Base-by-base conservation (phyloP, 2,888 invertebrate species). In the Zaprionus bogoriensis region DNA sequence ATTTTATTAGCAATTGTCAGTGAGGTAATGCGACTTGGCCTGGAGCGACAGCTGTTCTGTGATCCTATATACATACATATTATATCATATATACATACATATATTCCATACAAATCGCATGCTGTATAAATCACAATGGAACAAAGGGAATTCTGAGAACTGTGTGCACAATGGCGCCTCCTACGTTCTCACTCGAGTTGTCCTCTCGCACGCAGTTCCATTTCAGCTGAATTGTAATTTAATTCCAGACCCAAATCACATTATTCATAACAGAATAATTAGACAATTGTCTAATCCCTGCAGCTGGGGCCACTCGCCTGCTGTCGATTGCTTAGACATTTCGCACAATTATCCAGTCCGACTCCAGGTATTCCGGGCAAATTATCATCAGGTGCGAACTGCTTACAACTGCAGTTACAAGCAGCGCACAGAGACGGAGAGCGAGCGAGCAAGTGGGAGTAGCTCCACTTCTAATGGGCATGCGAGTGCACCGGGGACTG, bases 1-100 rank as follows among this genome's bases (percentile, higher is more conserved):
- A 83, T 86, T 81, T 79, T 86, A 80, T 83, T 86, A 74, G 71
- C 80, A 74, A 82, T 82, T 85, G 82, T 72, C 75, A 67, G 69
- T 54, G 54, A 14, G 51, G 57, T 67, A 58, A 70, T 61, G 55
- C 59, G 65, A 66, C 68, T 66, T 74, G 72, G 51, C 62, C 73
- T 61, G 62, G 46, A 48, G 28, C 58, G 46, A 71, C 64, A 67
- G 72, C 60, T 67, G 76, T 60, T 60, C 14, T 25, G n/a, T 9
- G 2, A 5, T 10, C 2, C 12, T 0, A 17, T 22, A 22, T 10
- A 23, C 14, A 42, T 25, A 51, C n/a, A 22, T 1, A 39, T 7
- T 10, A 20, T 10, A 20, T 38, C 14, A 20, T 30, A 27, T 7
- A 27, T 27, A 7, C 27, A 23, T 3, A 27, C 27, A 27, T n/a